Base-by-base conservation (phyloP, 2,797 vertebrate genomes). In the Thripadectes ignobilis region DNA sequence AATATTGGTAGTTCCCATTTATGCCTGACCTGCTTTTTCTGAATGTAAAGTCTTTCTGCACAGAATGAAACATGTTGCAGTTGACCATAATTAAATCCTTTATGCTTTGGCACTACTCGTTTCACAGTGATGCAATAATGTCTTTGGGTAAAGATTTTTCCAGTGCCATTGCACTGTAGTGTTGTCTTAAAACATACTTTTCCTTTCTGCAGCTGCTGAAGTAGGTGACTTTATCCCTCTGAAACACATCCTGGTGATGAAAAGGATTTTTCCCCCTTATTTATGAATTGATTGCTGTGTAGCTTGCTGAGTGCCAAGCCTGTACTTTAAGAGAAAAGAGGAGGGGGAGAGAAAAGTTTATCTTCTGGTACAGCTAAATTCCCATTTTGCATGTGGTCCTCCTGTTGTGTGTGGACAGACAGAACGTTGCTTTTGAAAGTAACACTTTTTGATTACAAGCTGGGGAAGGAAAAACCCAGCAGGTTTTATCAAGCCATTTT, bases 401-500 rank as follows among this genome's bases (percentile, higher is more conserved):
- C 79, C 46, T 66, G 1, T 82, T 49, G 41, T 32, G 43, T 32
- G 12, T 76, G 41, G 75, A 78, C 46, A 79, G 73, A 57, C 62
- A 73, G 54, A 57, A 69, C 0, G 0, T 6, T n/a, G 55, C 55
- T 62, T 87, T 79, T 66, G 51, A 36, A 90, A 76, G 27, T 4
- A 67, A 7, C 7, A 34, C 12, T 46, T 54, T 75, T n/a, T 71
- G 74, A 78, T 89, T 76, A 73, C 58, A 91, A 91, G 66, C 14
- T 4, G 36, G 59, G 17, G 19, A 62, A 34, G 32, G 27, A 38
- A 67, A 85, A 80, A 22, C 3, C 14, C 55, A 8, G 3, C 76
- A 89, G 73, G 48, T 67, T 92, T 96, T 93, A 93, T 92, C 86
- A 77, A 80, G 69, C 54, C 45, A 6, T 95, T 96, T 76, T 14